Percentiles rank a stretch among this genome's conserved stretches.
phyloP scores from a whole-genome alignment of 2,797 vertebrate genomes.

The Cossypha niveicapilla region DNA sequence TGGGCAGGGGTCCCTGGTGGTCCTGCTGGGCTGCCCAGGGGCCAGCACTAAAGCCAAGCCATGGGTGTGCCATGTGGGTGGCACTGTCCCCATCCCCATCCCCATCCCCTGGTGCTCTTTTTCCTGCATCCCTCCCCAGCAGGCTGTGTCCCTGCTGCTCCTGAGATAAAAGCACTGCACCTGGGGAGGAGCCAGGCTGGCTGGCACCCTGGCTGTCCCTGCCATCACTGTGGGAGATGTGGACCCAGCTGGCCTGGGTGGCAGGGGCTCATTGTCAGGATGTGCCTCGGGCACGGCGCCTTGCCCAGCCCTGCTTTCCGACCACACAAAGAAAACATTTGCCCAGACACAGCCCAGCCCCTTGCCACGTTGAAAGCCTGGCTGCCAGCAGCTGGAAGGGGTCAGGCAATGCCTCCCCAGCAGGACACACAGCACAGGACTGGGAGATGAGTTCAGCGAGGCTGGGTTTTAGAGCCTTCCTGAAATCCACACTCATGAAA shows the following conservation, averaged over 20 bases:
- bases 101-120: background rate
- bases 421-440: background rate
- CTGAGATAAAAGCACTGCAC: background rate
- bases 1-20: background rate
- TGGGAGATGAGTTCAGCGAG: background rate
- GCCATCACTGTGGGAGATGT: background rate
- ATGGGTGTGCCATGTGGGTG: background rate
- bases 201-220: background rate
- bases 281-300: slow-evolving; percentile 20
- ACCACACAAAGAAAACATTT: slow-evolving; percentile 48
- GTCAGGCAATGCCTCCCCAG: background rate
- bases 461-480: background rate
- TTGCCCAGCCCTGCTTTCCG: slow-evolving; percentile 35
- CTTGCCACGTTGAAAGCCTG: slow-evolving; percentile 33
- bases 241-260: background rate
- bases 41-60: rapidly evolving
- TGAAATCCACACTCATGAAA: background rate
- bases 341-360: background rate
- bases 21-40: background rate
- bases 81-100: background rate
- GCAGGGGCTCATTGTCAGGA: slow-evolving; percentile 38
- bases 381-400: slow-evolving; percentile 10
- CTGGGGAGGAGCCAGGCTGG: background rate
- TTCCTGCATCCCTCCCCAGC: background rate
- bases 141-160: background rate